phyloP scores from a whole-genome alignment of 2,888 invertebrate species.

The Perizoma flavofasciatum region DNA sequence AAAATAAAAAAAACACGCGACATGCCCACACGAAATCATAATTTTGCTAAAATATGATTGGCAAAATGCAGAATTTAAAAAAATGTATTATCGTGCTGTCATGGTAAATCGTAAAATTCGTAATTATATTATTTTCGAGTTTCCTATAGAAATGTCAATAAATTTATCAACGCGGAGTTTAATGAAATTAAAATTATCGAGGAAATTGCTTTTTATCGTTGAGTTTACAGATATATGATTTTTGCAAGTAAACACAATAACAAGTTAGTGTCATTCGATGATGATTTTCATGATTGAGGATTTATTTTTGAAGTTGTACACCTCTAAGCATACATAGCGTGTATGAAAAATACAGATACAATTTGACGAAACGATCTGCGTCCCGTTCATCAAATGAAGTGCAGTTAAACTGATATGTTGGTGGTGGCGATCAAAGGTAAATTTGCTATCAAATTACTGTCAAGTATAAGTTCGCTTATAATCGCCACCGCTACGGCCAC shows the following conservation, averaged over 20 bases:
- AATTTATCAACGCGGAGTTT: slow-evolving; percentile 36
- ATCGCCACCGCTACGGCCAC: too few species aligned
- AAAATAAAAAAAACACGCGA: slow-evolving; percentile 24
- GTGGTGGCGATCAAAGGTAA: too few species aligned
- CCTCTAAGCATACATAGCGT: background rate
- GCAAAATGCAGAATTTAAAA: slow-evolving; percentile 24
- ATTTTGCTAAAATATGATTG: slow-evolving; percentile 19
- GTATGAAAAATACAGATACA: background rate
- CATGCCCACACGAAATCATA: slow-evolving; percentile 14
- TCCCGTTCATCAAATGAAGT: too few species aligned
- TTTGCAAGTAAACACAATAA: slow-evolving; percentile 14
- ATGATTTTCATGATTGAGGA: slow-evolving; percentile 9
- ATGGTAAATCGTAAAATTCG: slow-evolving; percentile 29
- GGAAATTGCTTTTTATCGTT: slow-evolving; percentile 25
- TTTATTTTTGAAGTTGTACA: slow-evolving; percentile 6
- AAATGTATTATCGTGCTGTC: slow-evolving; percentile 23
- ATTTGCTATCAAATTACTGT: too few species aligned
- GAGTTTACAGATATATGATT: slow-evolving; percentile 27
- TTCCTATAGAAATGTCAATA: slow-evolving; percentile 30
- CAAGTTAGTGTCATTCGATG: background rate
- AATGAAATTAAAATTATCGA: slow-evolving; percentile 30
- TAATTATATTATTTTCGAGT: slow-evolving; percentile 28
- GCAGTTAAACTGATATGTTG: too few species aligned
- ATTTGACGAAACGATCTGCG: too few species aligned
- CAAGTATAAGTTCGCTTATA: too few species aligned